These are phyloP conservation scores for Trypoxylon attenuatum DNA, from an alignment of 2,888 invertebrate species.

Conservation along the genomic window DNA sequence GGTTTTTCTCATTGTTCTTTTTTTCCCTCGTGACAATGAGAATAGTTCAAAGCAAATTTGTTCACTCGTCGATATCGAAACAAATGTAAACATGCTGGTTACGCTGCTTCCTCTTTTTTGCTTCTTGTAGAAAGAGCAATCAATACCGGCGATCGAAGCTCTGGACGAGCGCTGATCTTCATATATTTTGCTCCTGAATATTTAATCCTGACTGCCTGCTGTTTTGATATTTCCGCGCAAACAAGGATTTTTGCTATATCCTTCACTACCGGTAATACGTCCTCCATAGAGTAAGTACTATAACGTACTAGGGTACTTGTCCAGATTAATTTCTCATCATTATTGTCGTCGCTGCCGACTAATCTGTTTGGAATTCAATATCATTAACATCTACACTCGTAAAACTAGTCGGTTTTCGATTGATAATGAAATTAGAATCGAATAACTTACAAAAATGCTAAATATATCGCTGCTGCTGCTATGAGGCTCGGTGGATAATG, in stretches of 20 bases:
- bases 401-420: not conserved
- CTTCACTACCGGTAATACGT: constrained; percentile 82
- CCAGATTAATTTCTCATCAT: constrained; percentile 79
- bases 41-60: too few species aligned
- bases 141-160: constrained; percentile 76
- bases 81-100: too few species aligned
- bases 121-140: constrained; percentile 22
- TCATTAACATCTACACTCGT: not conserved
- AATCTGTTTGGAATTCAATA: constrained; percentile 48
- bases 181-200: constrained; percentile 79
- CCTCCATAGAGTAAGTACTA: constrained; percentile 83
- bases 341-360: constrained; percentile 67
- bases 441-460: constrained; percentile 79
- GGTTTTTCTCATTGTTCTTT: constrained; percentile 3
- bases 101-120: constrained; percentile 4
- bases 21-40: constrained; percentile 15
- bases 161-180: constrained; percentile 80
- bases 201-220: constrained; percentile 82
- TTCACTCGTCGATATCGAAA: too few species aligned
- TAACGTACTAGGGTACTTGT: constrained; percentile 85
- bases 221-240: constrained; percentile 83
- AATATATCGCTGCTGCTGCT: constrained; percentile 87
- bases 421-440: not conserved
- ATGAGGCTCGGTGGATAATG: constrained; percentile 88
- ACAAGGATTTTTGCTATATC: constrained; percentile 83